Evolutionary conservation across 2,797 vertebrate genomes (phyloP), one percentile per base, ranked within the genome.

Genomic region (Anolis apletophallus): DNA sequence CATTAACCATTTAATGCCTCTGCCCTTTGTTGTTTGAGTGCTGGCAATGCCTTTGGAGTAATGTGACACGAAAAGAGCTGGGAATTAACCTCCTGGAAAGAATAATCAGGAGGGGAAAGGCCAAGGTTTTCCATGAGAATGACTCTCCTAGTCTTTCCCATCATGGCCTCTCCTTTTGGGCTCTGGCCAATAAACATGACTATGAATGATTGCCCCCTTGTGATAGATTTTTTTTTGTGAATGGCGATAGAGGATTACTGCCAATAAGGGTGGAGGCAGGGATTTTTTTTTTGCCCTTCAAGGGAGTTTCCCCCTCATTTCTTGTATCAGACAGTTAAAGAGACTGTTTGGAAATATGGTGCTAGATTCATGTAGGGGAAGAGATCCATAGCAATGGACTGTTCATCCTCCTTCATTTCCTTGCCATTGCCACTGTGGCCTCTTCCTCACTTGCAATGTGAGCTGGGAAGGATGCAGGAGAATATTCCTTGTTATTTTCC

Each of bases 91-190:
- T 68, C 77, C 34, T 59, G 75, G 75, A 83, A 83, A 86, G 46
- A 89, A 50, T 80, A 83, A 86, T 57, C 69, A 80, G 59, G 46
- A 88, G 84, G 89, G 74, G 83, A 76, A 72, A 74, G 89, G 83
- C 75, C 54, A 82, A 68, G 34, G 59, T 75, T 93, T 91, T 95
- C 94, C 94, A 94, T 95, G 94, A 94, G 95, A 95, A 95, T 92
- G 84, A 73, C 52, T 85, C 89, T 94, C 92, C 57, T 61, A 90
- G 75, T 88, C 89, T 93, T 94, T 95, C 95, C 94, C 94, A 95
- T 93, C 92, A 90, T 81, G 88, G 91, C 90, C 92, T 88, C 79
- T 90, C 69, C 0, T 80, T 78, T 46, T 83, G 94, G 94, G 89
- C 59, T 55, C 74, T 68, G 91, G 92, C 95, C 95, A 95, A 73